Evolutionary conservation across 2,888 invertebrate species (phyloP), one percentile per base, ranked within the genome.

Genomic region (Caenorhabditis macrosperma): DNA sequence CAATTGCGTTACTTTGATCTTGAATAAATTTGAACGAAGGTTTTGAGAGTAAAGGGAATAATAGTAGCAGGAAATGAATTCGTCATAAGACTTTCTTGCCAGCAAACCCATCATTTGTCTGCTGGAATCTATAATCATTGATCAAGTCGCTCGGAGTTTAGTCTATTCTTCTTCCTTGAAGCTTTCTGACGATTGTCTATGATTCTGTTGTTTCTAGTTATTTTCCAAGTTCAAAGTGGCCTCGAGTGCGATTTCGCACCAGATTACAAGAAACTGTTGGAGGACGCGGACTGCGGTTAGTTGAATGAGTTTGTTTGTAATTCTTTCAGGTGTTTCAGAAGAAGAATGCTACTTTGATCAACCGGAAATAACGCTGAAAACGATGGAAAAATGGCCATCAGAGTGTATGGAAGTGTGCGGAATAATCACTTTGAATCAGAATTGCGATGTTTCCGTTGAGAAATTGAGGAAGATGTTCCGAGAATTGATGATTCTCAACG

Each of bases 341-440:
- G 38, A 52, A 24, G 12, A 28, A 0, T 64, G 64, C 20, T 38
- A 22, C 3, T 64, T 64, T 24, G 15, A 54, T 12, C 20, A 26
- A 22, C 7, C 33, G 9, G 64, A 54, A 28, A n/a, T 54, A 10
- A 64, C 20, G 5, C 33, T 50, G 17, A 54, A 52, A 41, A 54
- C 26, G 1, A 41, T 54, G 28, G 17, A 38, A 28, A 12, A 35
- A 1, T 64, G 52, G n/a, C 64, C 64, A 24, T 12, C 1, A 7
- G 3, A 35, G 2, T 64, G 64, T 54, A 15, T 12, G 15, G 26
- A 15, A 28, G 54, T 64, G 5, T 64, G 38, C n/a, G 64, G 52
- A 15, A 38, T 64, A 10, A 20, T 64, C 7, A 28, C 28, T 2
- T 26, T 64, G 17, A 64, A 52, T 41, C n/a, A 33, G 9, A 54